Percentiles rank a stretch among this genome's conserved stretches.
Evolutionary conservation across 2,888 invertebrate species (phyloP).

Genomic region (Abscondita cerata): DNA sequence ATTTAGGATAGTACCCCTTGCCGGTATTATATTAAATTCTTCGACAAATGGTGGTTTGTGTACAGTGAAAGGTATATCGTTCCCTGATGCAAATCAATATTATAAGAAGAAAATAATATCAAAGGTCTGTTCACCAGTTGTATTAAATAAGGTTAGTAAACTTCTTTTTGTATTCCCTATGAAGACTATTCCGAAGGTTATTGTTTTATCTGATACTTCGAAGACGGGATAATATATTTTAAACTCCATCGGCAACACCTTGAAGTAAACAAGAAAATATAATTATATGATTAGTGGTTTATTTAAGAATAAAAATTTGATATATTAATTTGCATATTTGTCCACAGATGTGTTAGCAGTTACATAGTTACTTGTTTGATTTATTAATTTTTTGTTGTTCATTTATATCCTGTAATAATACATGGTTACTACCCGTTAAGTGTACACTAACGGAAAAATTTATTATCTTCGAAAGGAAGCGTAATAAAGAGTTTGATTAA

Average conservation of each 20-base stretch:
- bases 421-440: too few species aligned
- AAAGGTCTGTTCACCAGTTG: constrained; percentile 32
- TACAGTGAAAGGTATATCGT: constrained; percentile 16
- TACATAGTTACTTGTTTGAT: too few species aligned
- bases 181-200: constrained; percentile 45
- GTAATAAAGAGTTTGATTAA: too few species aligned
- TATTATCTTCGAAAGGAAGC: too few species aligned
- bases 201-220: constrained; percentile 37
- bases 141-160: constrained; percentile 43
- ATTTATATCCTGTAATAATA: too few species aligned
- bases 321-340: too few species aligned
- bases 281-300: too few species aligned
- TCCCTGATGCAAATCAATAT: constrained; percentile 7
- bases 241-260: constrained; percentile 42
- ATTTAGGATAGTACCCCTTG: constrained; percentile 26
- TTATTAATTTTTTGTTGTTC: too few species aligned
- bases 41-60: background rate
- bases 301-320: too few species aligned
- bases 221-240: constrained; percentile 44
- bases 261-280: too few species aligned
- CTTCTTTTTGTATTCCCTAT: constrained; percentile 43
- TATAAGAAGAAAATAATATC: background rate
- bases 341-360: too few species aligned
- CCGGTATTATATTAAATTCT: constrained; percentile 12
- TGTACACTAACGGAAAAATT: too few species aligned